Conservation (phyloP, 2,888 invertebrate species). For the Lathronympha strigana region DNA sequence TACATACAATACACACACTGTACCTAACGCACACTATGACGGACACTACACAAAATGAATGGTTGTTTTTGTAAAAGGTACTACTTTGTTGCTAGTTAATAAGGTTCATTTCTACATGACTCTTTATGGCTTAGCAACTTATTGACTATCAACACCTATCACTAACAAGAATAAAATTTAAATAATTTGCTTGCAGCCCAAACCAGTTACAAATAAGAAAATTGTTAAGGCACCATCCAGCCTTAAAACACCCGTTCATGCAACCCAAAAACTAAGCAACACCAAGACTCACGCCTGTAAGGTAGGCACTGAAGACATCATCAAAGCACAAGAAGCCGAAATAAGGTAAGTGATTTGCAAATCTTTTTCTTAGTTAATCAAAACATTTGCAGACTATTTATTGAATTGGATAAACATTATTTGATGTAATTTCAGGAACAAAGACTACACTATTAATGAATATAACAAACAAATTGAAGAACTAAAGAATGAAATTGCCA, state of each 20-base stretch:
- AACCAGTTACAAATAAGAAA: slow-evolving; percentile 56
- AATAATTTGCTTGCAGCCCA: slow-evolving; percentile 61
- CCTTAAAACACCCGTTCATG: slow-evolving; percentile 54
- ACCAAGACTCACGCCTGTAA: slow-evolving; percentile 51
- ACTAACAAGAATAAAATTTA: too few relatives aligned
- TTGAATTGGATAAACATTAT: background rate
- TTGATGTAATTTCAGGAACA: slow-evolving; percentile 63
- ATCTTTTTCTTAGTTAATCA: background rate
- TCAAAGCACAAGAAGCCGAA: slow-evolving; percentile 76
- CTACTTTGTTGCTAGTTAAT: too few relatives aligned
- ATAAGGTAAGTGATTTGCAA: slow-evolving; percentile 74
- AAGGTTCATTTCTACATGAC: too few relatives aligned
- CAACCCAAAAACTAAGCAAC: slow-evolving; percentile 49
- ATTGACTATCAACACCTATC: too few relatives aligned
- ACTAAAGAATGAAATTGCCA: slow-evolving; percentile 66
- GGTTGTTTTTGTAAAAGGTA: too few relatives aligned
- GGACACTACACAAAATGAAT: too few relatives aligned
- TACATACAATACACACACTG: too few relatives aligned
- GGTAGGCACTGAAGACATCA: slow-evolving; percentile 57
- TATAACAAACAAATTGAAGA: slow-evolving; percentile 77
- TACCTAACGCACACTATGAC: too few relatives aligned
- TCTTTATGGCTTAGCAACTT: too few relatives aligned
- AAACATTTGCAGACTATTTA: background rate
- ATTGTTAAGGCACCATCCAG: slow-evolving; percentile 54
- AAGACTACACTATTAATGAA: slow-evolving; percentile 73